Conservation (phyloP, 2,797 vertebrate genomes). For the Malacoctenus gilli region DNA sequence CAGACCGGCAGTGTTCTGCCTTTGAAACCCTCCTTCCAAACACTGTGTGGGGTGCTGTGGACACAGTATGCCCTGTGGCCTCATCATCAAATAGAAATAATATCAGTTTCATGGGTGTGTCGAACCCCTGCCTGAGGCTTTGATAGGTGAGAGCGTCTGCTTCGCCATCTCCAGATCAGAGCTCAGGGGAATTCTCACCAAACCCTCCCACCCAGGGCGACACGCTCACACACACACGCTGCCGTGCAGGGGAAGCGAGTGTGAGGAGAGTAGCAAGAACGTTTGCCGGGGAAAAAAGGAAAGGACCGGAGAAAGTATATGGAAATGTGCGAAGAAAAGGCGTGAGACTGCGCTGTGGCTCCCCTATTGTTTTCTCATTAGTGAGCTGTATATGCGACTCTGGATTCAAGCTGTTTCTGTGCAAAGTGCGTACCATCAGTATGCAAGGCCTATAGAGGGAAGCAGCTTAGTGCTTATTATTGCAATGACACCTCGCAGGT, state of each 20-base stretch:
- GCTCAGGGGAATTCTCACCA: slow-evolving; percentile 70
- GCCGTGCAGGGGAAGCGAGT: slow-evolving; percentile 23
- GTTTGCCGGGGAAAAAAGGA: slow-evolving; percentile 52
- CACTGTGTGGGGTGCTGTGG: slow-evolving; percentile 6
- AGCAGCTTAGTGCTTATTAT: slow-evolving; percentile 71
- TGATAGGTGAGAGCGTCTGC: slow-evolving; percentile 81
- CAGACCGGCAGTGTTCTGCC: slow-evolving; percentile 4
- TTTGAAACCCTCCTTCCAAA: slow-evolving; percentile 7
- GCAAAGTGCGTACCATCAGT: slow-evolving; percentile 62
- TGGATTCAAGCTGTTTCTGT: slow-evolving; percentile 67
- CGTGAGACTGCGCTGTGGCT: slow-evolving; percentile 58
- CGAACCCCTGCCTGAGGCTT: slow-evolving; percentile 76
- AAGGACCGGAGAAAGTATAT: slow-evolving; percentile 48
- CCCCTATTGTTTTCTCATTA: slow-evolving; percentile 79
- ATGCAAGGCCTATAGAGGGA: slow-evolving; percentile 62
- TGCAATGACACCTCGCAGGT: slow-evolving; percentile 74
- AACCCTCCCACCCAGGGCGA: slow-evolving; percentile 50
- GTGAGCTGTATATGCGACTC: slow-evolving; percentile 67
- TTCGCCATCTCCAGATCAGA: slow-evolving; percentile 68
- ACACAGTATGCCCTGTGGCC: slow-evolving; percentile 53
- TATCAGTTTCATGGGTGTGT: slow-evolving; percentile 78
- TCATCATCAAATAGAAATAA: slow-evolving; percentile 73
- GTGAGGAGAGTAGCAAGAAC: slow-evolving; percentile 37
- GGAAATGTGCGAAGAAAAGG: slow-evolving; percentile 67
- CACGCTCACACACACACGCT: slow-evolving; percentile 34